A percentile compares a stretch with the other conserved stretches of the same genome.
These are phyloP conservation scores for Rattus norvegicus DNA, from an alignment of 2,113 vertebrate genomes.

Conservation along the genomic window GRCr8 NC_086024.1:14976001-14976500, in stretches of 20 bases:
- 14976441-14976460: conserved; percentile 56
- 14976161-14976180: conserved; percentile 74
- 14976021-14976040: conserved; percentile 84
- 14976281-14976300: conserved; percentile 55
- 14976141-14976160: conserved; percentile 82
- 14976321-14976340: neutral
- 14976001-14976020: conserved; percentile 89
- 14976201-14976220: conserved; percentile 66
- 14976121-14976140: conserved; percentile 78
- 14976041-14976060: conserved; percentile 87
- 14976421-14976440: neutral
- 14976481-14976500: conserved; percentile 69
- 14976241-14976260: conserved; percentile 70
- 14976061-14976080: conserved; percentile 83
- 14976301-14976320: conserved; percentile 42
- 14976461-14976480: conserved; percentile 41
- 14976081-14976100: conserved; percentile 84
- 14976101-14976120: conserved; percentile 82
- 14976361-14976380: neutral
- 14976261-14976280: conserved; percentile 54
- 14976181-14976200: conserved; percentile 75
- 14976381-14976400: neutral
- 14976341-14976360: neutral
- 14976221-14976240: conserved; percentile 75
- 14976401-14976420: neutral